A percentile compares a stretch with the other conserved stretches of the same genome.
These are phyloP conservation scores for Cerastis rubricosa DNA, from an alignment of 2,888 invertebrate species.

Conservation along the genomic window DNA sequence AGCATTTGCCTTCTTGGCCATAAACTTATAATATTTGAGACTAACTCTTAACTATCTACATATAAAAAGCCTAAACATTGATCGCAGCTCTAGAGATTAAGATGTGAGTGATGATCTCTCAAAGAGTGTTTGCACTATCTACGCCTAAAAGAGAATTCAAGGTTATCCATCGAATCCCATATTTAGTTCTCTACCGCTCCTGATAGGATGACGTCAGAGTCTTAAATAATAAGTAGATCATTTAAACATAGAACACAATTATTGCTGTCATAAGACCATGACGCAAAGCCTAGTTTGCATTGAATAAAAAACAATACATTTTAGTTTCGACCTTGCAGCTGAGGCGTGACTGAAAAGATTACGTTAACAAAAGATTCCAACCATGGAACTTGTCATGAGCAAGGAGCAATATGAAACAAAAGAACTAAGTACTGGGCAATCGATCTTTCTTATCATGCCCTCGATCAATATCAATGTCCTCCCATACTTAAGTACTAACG, in stretches of 20 bases:
- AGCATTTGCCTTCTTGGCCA: no score
- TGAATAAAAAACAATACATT: constrained; percentile 19
- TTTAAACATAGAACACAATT: constrained; percentile 14
- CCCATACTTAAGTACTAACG: no score
- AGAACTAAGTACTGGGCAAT: neutral
- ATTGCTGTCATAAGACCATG: constrained; percentile 13
- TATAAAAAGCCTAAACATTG: neutral
- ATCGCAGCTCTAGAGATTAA: constrained; percentile 7
- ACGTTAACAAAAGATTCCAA: constrained; percentile 17
- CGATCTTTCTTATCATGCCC: neutral
- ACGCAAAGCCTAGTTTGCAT: constrained; percentile 6
- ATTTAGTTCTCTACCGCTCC: neutral
- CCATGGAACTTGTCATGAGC: neutral
- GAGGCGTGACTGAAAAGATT: constrained; percentile 15
- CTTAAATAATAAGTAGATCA: constrained; percentile 29
- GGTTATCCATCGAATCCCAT: constrained; percentile 1
- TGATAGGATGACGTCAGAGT: constrained; percentile 16
- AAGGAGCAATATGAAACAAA: neutral
- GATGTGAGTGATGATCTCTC: neutral
- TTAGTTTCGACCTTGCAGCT: constrained; percentile 10
- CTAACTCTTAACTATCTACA: neutral
- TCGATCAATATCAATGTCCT: no score
- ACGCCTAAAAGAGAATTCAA: constrained; percentile 13
- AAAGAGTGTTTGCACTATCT: neutral
- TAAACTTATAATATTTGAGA: no score